Evolutionary conservation across 2,113 vertebrate genomes (phyloP), one percentile per base, ranked within the genome.

Genomic region (Grantiella picta): DNA sequence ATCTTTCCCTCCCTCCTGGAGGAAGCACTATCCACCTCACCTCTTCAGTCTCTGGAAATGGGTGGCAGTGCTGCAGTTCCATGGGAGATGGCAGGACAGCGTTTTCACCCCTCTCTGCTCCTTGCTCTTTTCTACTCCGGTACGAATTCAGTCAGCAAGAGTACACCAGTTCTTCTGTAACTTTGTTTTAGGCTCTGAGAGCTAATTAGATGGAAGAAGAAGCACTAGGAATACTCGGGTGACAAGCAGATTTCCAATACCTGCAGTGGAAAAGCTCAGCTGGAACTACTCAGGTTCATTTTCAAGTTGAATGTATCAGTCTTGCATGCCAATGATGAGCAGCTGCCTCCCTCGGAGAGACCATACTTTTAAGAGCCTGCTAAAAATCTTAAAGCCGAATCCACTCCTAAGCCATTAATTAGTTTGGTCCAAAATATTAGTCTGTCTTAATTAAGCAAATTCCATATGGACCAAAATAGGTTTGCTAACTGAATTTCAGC

Each of bases 371-470:
- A 57, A 80, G 65, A 89, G 49, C 64, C 21, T 40, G 54, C 73
- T 89, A 42, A 75, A 91, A 94, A 21, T 60, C 65, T 87, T 92
- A 75, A 42, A 89, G 23, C 35, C 28, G 61, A 89, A 92, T 61
- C 29, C 45, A 53, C 72, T 92, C 29, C 73, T 95, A 87, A 84
- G 49, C 45, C 92, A 89, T 90, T 94, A 95, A 94, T 83, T 87
- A 94, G 57, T 47, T 79, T 45, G 50, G 50, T 85, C 70, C 73
- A 89, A 91, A 95, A 91, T 91, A 75, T 63, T 91, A 76, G 40
- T 87, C 73, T 87, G 23, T 92, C 78, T 89, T 94, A 93, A 90
- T 92, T 94, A 94, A 86, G 69, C 27, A 19, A 84, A 59, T 93
- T 91, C 92, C 80, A 84, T 91, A 89, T 2, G 27, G 90, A 93